Percentiles rank a stretch among this genome's conserved stretches.
Conservation (phyloP, 2,797 vertebrate genomes). For the Anabas testudineus region DNA sequence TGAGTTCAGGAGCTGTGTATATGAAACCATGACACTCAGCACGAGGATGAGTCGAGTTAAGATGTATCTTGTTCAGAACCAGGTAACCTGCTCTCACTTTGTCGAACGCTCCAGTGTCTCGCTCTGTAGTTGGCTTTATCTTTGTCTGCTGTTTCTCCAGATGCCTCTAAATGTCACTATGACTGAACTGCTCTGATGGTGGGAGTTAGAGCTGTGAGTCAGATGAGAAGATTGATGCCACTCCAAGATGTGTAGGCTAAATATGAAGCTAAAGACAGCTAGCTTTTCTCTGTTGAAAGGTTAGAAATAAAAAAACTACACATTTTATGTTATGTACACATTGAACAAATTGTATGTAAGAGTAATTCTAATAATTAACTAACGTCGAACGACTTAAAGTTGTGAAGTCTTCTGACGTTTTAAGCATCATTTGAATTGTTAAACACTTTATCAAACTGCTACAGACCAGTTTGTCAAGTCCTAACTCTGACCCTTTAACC, state of each 20-base stretch:
- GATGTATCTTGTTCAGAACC: background rate
- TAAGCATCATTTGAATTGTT: no score
- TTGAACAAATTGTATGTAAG: no score
- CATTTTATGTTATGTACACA: background rate
- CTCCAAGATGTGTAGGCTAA: background rate
- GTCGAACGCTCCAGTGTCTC: background rate
- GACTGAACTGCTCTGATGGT: slow-evolving; percentile 9
- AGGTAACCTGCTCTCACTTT: background rate
- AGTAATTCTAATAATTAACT: no score
- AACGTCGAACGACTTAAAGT: no score
- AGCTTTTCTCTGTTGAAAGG: background rate
- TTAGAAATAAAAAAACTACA: background rate
- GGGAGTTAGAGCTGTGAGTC: background rate
- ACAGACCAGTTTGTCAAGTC: background rate
- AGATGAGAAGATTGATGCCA: background rate
- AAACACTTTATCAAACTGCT: no score
- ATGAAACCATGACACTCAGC: slow-evolving; percentile 38
- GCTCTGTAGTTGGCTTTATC: background rate
- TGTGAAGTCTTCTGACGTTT: no score
- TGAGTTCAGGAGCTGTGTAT: slow-evolving; percentile 1
- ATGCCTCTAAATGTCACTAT: background rate
- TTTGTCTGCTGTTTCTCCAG: background rate
- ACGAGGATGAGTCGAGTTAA: slow-evolving; percentile 39
- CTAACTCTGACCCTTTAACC: slow-evolving; percentile 16
- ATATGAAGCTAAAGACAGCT: background rate